Evolutionary conservation across 1,140 invertebrate species (phyloP).

Genomic region (Drosophila azteca): DNA sequence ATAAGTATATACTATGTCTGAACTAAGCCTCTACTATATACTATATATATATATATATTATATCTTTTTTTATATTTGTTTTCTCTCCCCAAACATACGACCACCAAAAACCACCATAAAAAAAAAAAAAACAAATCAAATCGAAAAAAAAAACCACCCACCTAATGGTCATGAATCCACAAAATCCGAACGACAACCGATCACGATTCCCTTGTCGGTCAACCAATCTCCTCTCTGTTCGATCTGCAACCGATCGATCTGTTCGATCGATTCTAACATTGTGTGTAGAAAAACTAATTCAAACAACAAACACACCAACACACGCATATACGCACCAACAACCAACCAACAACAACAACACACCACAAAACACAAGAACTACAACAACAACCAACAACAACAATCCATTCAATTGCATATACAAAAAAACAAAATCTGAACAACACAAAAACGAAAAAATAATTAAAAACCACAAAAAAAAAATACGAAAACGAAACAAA

Average conservation of each 20-base stretch:
- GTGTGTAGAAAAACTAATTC: slow-evolving; percentile 79
- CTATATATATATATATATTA: slow-evolving; percentile 59
- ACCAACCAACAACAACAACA: slow-evolving; percentile 32
- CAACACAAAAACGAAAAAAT: not conserved
- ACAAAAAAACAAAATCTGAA: slow-evolving; percentile 27
- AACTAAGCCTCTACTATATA: slow-evolving; percentile 57
- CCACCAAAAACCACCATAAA: slow-evolving; percentile 38
- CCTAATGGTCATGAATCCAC: slow-evolving; percentile 39
- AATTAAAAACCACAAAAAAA: too few relatives aligned
- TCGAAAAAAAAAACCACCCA: slow-evolving; percentile 43
- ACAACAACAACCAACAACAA: slow-evolving; percentile 41
- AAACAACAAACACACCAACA: slow-evolving; percentile 49
- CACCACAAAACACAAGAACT: slow-evolving; percentile 22
- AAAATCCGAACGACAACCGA: slow-evolving; percentile 36
- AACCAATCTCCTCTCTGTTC: not conserved
- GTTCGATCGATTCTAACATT: slow-evolving; percentile 54
- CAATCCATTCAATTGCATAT: slow-evolving; percentile 64
- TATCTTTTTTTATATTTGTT: slow-evolving; percentile 75
- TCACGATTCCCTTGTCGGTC: slow-evolving; percentile 13
- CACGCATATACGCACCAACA: slow-evolving; percentile 44
- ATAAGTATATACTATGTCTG: slow-evolving; percentile 32
- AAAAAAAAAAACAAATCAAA: slow-evolving; percentile 52
- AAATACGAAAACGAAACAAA: slow-evolving; percentile 42
- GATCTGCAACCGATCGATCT: slow-evolving; percentile 32
- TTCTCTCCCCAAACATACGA: slow-evolving; percentile 77